These are phyloP conservation scores for Melinaea marsaeus DNA, from an alignment of 2,888 invertebrate species.

Conservation along the genomic window DNA sequence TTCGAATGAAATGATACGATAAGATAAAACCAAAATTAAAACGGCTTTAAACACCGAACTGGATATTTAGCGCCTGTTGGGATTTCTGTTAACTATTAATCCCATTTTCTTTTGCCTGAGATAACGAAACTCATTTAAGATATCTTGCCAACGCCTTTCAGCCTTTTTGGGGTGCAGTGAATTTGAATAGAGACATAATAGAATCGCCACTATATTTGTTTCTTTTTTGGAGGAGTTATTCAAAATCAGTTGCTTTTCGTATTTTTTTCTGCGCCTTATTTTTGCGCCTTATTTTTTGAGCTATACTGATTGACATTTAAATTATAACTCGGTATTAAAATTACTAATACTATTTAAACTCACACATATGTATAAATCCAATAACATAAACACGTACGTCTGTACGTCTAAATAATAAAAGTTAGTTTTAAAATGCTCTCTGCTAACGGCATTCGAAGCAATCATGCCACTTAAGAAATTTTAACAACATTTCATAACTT, in stretches of 20 bases:
- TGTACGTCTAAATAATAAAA: conserved; percentile 1
- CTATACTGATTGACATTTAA: too few relatives aligned
- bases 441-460: too few relatives aligned
- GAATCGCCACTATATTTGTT: conserved; percentile 35
- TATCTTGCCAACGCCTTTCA: conserved; percentile 71
- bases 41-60: conserved; percentile 43
- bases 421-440: neutral
- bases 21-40: conserved; percentile 22
- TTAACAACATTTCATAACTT: too few relatives aligned
- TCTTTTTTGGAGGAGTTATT: conserved; percentile 6
- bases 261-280: too few relatives aligned
- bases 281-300: too few relatives aligned
- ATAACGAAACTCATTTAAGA: conserved; percentile 78
- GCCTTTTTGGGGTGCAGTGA: conserved; percentile 69
- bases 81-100: conserved; percentile 73
- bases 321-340: too few relatives aligned
- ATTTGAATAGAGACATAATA: conserved; percentile 41
- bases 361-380: too few relatives aligned
- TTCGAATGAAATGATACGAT: neutral
- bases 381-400: too few relatives aligned
- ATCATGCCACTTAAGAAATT: too few relatives aligned
- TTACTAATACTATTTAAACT: too few relatives aligned
- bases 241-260: neutral
- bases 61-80: conserved; percentile 56
- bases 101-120: conserved; percentile 71